A percentile compares a stretch with the other conserved stretches of the same genome.
Conservation (phyloP, 2,113 vertebrate genomes). For the Taxidea taxus region DNA sequence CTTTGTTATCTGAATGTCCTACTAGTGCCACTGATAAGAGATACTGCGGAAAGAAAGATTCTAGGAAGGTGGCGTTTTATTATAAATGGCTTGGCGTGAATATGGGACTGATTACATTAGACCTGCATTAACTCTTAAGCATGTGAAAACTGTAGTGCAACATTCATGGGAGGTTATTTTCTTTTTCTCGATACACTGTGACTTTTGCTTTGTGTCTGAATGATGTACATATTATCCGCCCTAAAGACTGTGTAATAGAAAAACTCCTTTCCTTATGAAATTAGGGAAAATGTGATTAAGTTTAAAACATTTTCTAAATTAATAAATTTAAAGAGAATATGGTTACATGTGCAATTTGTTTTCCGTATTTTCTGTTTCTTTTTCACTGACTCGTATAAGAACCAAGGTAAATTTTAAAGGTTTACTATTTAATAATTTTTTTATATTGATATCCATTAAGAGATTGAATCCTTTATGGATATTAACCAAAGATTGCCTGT, state of each 20-base stretch:
- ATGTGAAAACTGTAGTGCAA: not conserved
- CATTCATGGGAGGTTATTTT: not conserved
- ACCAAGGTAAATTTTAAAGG: not conserved
- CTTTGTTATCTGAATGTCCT: not conserved
- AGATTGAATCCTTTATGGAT: not conserved
- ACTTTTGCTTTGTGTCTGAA: not conserved
- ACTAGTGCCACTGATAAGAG: not conserved
- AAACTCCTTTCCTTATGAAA: not conserved
- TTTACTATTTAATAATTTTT: constrained; percentile 22
- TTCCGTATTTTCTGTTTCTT: not conserved
- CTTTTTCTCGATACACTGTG: not conserved
- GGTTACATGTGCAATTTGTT: not conserved
- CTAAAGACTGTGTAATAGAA: not conserved
- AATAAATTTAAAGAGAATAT: not conserved
- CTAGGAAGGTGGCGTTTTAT: not conserved
- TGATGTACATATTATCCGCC: not conserved
- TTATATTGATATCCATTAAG: not conserved
- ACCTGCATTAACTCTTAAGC: not conserved
- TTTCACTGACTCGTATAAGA: not conserved
- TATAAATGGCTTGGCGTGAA: not conserved
- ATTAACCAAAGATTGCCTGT: not conserved
- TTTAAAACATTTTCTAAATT: not conserved
- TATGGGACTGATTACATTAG: not conserved
- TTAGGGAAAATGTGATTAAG: not conserved
- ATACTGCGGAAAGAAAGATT: not conserved